These are phyloP conservation scores for Nannobrachium achirus DNA, from an alignment of 2,113 vertebrate genomes.

Conservation along the genomic window DNA sequence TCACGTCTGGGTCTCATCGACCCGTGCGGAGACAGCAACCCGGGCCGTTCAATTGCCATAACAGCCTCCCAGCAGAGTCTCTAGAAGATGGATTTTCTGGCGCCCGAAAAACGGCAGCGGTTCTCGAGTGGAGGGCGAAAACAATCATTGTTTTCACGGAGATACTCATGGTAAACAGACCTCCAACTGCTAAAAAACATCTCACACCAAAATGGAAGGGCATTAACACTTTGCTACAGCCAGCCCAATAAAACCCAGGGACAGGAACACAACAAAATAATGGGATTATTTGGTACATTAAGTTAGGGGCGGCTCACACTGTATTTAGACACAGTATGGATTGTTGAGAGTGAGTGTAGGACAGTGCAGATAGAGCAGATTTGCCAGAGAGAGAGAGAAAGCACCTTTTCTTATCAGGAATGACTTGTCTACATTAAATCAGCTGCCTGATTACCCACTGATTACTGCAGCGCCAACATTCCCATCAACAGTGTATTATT, in stretches of 20 bases:
- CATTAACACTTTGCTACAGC: constrained; percentile 48
- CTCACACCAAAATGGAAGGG: constrained; percentile 12
- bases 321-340: constrained; percentile 57
- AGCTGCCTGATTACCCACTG: constrained; percentile 73
- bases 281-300: constrained; percentile 49
- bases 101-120: not conserved
- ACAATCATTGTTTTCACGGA: constrained; percentile 19
- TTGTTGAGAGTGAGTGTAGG: constrained; percentile 36
- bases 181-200: constrained; percentile 9
- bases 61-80: not conserved
- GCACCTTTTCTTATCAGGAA: constrained; percentile 75
- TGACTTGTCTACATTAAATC: constrained; percentile 71
- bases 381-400: constrained; percentile 67
- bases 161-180: constrained; percentile 19
- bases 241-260: constrained; percentile 9
- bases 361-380: constrained; percentile 40
- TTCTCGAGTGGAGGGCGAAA: constrained; percentile 13
- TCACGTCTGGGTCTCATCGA: constrained; percentile 32
- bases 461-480: constrained; percentile 62
- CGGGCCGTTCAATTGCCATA: constrained; percentile 32
- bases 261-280: constrained; percentile 28
- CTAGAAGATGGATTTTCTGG: constrained; percentile 7
- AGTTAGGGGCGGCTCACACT: constrained; percentile 53
- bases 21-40: constrained; percentile 32
- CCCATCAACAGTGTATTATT: constrained; percentile 62